A percentile compares a stretch with the other conserved stretches of the same genome.
These are phyloP conservation scores for Scytalopus superciliaris DNA, from an alignment of 2,113 vertebrate genomes.

Conservation along the genomic window DNA sequence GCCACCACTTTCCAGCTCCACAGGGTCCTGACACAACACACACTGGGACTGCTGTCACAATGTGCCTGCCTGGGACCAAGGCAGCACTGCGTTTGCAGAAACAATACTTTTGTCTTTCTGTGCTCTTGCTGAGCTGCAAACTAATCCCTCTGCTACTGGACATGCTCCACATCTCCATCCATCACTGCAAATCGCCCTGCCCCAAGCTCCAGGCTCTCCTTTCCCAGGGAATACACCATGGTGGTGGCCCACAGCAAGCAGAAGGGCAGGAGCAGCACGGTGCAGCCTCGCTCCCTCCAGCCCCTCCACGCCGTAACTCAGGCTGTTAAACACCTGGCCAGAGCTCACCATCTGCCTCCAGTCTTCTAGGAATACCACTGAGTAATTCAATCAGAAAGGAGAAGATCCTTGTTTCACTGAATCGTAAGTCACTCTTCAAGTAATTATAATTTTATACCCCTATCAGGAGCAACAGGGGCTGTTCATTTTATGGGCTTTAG, in stretches of 20 bases:
- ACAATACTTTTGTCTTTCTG: not conserved
- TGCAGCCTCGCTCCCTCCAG: not conserved
- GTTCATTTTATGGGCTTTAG: conserved; percentile 58
- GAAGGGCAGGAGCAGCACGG: not conserved
- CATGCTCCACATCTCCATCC: not conserved
- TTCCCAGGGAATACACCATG: not conserved
- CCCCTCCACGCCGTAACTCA: conserved; percentile 33
- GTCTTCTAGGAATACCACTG: conserved; percentile 62
- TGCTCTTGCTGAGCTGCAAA: not conserved
- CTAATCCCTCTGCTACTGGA: not conserved
- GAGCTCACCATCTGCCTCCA: conserved; percentile 70
- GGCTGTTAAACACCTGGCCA: conserved; percentile 61
- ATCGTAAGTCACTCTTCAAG: conserved; percentile 61
- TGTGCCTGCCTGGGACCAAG: not conserved
- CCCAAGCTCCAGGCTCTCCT: not conserved
- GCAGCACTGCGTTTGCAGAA: not conserved
- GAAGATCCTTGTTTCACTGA: conserved; percentile 54
- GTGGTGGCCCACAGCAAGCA: not conserved
- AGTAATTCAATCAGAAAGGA: conserved; percentile 65
- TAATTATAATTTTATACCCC: conserved; percentile 74
- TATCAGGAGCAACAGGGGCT: conserved; percentile 63
- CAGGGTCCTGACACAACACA: not conserved
- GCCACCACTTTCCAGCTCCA: not conserved
- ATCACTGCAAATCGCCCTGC: not conserved
- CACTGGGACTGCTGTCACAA: not conserved